These are phyloP conservation scores for Oopsacas minuta DNA, from an alignment of 37 sponge, comb jelly and placozoan genomes.

Conservation along the genomic window DNA sequence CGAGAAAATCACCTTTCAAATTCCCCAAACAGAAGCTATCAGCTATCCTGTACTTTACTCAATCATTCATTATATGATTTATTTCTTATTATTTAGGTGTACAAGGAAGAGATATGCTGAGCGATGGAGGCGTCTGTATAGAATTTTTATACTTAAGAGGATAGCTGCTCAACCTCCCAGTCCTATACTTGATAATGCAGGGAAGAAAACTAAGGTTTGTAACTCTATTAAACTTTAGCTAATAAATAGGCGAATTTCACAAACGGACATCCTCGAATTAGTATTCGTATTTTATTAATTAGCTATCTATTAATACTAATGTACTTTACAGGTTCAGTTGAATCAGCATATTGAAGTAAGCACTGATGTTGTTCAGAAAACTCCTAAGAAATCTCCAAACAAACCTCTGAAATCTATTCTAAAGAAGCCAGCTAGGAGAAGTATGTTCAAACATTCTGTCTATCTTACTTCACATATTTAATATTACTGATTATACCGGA, in stretches of 20 bases:
- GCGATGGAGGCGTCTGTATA: background rate
- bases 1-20: too few species aligned
- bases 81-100: too few species aligned
- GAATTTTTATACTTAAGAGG: background rate
- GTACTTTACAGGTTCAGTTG: background rate
- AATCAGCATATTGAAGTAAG: background rate
- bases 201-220: background rate
- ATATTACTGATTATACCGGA: too few species aligned
- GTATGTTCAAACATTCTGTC: too few species aligned
- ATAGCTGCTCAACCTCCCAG: background rate
- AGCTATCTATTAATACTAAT: background rate
- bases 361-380: background rate
- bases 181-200: background rate
- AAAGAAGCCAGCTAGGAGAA: background rate
- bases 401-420: background rate
- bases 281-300: too few species aligned
- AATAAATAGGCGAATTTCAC: too few species aligned
- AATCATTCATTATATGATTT: too few species aligned
- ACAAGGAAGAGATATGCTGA: background rate
- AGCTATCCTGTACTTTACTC: too few species aligned
- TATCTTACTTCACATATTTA: too few species aligned
- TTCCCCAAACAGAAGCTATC: too few species aligned
- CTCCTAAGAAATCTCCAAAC: background rate
- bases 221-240: too few species aligned
- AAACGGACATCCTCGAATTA: too few species aligned